A percentile compares a stretch with the other conserved stretches of the same genome.
These are phyloP conservation scores for Propithecus deckenii DNA, from an alignment of 2,797 vertebrate genomes.

Conservation along the genomic window DNA sequence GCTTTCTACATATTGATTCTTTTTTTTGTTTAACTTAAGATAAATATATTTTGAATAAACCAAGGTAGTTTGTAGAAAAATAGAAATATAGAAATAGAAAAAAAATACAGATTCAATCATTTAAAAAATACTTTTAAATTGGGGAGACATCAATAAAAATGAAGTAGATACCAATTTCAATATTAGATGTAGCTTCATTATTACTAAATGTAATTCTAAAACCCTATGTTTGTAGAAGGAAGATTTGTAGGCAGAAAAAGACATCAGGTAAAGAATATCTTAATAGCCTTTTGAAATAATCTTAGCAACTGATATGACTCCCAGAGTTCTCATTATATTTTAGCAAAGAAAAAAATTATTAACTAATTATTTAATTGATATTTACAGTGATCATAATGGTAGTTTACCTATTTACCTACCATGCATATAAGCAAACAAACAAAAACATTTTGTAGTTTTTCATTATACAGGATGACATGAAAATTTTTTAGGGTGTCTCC, in stretches of 20 bases:
- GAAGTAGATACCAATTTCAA: neutral
- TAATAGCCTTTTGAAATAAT: neutral
- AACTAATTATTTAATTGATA: neutral
- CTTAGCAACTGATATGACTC: neutral
- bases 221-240: neutral
- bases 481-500: neutral
- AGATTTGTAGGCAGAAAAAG: neutral
- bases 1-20: neutral
- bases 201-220: constrained; percentile 17
- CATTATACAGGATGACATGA: neutral
- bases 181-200: neutral
- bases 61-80: neutral
- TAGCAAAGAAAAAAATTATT: neutral
- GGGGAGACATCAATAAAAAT: neutral
- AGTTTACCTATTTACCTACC: neutral
- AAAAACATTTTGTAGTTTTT: neutral
- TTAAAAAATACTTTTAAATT: neutral
- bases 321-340: neutral
- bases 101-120: neutral
- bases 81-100: neutral
- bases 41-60: neutral
- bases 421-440: neutral
- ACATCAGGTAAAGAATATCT: neutral
- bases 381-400: neutral
- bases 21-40: neutral